A percentile compares a stretch with the other conserved stretches of the same genome.
Conservation (phyloP, 2,888 invertebrate species). For the Aplocera efformata region DNA sequence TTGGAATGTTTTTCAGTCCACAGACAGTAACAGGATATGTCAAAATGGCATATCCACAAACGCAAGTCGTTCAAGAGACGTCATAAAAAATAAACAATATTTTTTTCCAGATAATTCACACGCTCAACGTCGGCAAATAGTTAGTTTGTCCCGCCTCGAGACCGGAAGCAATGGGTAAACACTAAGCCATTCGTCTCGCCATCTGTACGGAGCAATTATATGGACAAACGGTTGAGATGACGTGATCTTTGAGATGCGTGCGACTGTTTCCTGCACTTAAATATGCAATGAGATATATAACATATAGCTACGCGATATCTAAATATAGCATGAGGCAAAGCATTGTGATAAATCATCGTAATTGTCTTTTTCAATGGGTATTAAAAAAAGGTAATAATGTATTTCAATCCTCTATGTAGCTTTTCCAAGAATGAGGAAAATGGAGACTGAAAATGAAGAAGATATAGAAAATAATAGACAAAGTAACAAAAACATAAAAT, state of each 20-base stretch:
- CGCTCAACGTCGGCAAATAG: slow-evolving; percentile 9
- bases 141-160: slow-evolving; percentile 13
- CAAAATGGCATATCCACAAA: no score
- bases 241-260: not conserved
- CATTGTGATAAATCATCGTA: no score
- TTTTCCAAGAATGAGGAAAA: no score
- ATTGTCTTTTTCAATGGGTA: no score
- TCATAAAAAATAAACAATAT: not conserved
- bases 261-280: slow-evolving; percentile 4
- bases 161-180: slow-evolving; percentile 57
- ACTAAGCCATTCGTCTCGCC: slow-evolving; percentile 54
- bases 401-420: no score
- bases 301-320: not conserved
- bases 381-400: no score
- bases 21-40: no score
- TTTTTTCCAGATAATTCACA: slow-evolving; percentile 7
- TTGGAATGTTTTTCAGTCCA: no score
- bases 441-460: no score
- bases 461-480: no score
- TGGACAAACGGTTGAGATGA: slow-evolving; percentile 5
- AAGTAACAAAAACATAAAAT: no score
- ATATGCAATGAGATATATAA: not conserved
- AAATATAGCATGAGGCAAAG: not conserved
- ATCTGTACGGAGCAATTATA: slow-evolving; percentile 43
- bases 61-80: no score